These are phyloP conservation scores for Ophion obscuratus DNA, from an alignment of 2,888 invertebrate species.

Conservation along the genomic window DNA sequence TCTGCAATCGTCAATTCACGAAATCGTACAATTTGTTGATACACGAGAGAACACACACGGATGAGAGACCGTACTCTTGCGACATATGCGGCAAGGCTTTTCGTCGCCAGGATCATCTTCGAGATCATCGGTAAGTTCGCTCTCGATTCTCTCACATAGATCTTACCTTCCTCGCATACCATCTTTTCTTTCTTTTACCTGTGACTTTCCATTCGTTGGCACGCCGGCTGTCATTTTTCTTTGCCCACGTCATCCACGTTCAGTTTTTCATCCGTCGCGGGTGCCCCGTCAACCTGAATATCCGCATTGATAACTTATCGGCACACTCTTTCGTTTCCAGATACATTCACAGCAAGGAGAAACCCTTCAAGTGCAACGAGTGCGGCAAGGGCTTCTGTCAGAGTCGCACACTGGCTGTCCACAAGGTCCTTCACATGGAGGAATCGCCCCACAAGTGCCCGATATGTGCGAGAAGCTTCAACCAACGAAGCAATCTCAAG, in stretches of 20 bases:
- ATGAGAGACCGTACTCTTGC: conserved; percentile 98
- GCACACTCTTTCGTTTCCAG: conserved; percentile 84
- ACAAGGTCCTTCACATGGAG: conserved; percentile 96
- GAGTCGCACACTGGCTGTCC: conserved; percentile 97
- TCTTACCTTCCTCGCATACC: not conserved
- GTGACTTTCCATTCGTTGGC: not conserved
- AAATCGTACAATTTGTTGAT: conserved; percentile 99
- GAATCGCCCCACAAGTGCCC: conserved; percentile 97
- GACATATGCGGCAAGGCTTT: conserved; percentile 99
- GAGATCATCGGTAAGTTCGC: conserved; percentile 92
- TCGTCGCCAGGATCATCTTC: conserved; percentile 96
- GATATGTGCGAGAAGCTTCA: conserved; percentile 94
- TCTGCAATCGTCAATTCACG: conserved; percentile 98
- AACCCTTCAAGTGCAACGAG: conserved; percentile 98
- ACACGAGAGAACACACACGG: conserved; percentile 98
- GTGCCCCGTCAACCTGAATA: no score
- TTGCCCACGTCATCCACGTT: no score
- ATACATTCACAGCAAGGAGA: conserved; percentile 99
- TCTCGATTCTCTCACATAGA: not conserved
- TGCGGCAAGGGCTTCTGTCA: conserved; percentile 99
- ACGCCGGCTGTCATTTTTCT: not conserved
- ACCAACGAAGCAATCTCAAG: conserved; percentile 96
- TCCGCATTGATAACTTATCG: not conserved
- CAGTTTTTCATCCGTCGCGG: no score
- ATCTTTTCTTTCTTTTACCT: not conserved